Conservation (phyloP, 2,797 vertebrate genomes). For the Crocidura indochinensis region DNA sequence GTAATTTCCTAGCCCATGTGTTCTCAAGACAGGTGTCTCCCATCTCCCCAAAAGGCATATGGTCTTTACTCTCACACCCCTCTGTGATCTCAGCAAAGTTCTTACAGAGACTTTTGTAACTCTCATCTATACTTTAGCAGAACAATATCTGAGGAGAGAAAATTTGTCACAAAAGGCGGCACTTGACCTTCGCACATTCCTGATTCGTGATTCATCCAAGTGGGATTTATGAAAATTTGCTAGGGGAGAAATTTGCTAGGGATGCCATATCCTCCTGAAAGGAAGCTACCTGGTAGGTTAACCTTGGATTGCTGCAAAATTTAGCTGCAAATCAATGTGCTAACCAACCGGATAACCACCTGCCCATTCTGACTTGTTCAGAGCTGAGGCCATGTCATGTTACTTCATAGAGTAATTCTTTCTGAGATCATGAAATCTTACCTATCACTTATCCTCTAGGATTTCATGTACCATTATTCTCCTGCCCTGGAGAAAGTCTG, state of each 20-base stretch:
- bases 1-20: neutral
- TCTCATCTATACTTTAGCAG: neutral
- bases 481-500: neutral
- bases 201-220: neutral
- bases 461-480: slow-evolving; percentile 2
- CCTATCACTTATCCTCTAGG: neutral
- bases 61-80: neutral
- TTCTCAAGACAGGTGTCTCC: no score
- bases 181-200: neutral
- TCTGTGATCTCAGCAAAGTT: neutral
- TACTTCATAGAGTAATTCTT: slow-evolving; percentile 21
- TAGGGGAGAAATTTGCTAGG: slow-evolving; percentile 52
- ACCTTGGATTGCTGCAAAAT: slow-evolving; percentile 31
- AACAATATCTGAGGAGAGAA: neutral
- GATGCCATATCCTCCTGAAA: slow-evolving; percentile 31
- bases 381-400: neutral
- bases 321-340: slow-evolving; percentile 31
- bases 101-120: neutral
- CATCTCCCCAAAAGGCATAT: neutral
- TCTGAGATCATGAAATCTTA: slow-evolving; percentile 5
- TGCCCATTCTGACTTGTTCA: neutral
- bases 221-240: neutral
- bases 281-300: slow-evolving; percentile 38
- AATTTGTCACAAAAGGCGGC: neutral
- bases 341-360: slow-evolving; percentile 20